phyloP scores from a whole-genome alignment of 2,113 vertebrate species.

The Dicentrarchus labrax region DNA sequence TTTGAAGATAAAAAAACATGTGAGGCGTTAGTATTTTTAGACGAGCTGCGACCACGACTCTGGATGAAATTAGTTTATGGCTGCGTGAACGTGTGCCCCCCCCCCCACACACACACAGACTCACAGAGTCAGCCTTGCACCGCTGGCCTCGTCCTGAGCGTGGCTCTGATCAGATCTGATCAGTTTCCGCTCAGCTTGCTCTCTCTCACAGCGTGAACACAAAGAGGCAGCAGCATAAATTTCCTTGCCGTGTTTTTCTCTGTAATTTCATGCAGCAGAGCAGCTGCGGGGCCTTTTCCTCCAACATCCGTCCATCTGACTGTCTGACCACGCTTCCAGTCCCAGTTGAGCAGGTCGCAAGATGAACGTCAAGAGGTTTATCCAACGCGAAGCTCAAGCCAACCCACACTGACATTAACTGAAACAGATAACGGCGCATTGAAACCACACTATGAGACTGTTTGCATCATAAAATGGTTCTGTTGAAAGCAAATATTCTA shows the following conservation, averaged over 20 bases:
- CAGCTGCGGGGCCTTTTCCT: constrained; percentile 61
- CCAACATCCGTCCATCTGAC: constrained; percentile 5
- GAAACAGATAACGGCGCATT: background rate
- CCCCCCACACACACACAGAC: constrained; percentile 5
- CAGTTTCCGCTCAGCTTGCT: constrained; percentile 77
- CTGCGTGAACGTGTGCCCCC: constrained; percentile 55
- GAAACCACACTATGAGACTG: background rate
- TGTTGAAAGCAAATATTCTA: background rate
- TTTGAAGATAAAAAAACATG: constrained; percentile 55
- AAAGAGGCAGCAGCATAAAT: constrained; percentile 74
- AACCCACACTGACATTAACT: constrained; percentile 13
- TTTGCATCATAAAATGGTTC: background rate
- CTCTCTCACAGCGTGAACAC: constrained; percentile 65
- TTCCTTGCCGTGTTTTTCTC: constrained; percentile 43
- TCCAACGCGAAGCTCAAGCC: constrained; percentile 18
- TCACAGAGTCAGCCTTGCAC: constrained; percentile 30
- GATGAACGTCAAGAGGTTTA: constrained; percentile 37
- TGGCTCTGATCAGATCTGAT: constrained; percentile 76
- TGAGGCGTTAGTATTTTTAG: constrained; percentile 68
- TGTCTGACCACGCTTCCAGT: constrained; percentile 18
- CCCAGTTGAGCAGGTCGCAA: constrained; percentile 43
- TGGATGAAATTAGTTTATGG: constrained; percentile 70
- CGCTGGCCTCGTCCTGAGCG: constrained; percentile 67
- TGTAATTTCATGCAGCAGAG: constrained; percentile 66
- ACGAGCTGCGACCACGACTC: constrained; percentile 57